Percentiles rank a stretch among this genome's conserved stretches.
Conservation (phyloP, 2,113 vertebrate species). For the Paramormyrops kingsleyae region DNA sequence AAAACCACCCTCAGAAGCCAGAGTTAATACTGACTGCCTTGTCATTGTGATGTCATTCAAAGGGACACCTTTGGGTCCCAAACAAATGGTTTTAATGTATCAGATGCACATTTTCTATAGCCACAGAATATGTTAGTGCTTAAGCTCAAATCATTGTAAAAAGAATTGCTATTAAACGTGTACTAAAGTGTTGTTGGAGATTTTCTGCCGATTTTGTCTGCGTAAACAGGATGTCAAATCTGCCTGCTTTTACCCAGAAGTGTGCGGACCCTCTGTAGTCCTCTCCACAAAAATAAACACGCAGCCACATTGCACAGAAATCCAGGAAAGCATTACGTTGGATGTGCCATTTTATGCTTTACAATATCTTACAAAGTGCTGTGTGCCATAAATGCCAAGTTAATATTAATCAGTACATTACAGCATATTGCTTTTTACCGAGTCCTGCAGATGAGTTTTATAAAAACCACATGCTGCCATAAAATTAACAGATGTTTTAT, state of each 20-base stretch:
- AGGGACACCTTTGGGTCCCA: not conserved
- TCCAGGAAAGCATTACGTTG: not conserved
- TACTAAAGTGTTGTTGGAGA: not conserved
- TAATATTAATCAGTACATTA: not conserved
- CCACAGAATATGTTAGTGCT: not conserved
- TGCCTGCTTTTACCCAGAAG: not conserved
- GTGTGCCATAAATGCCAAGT: not conserved
- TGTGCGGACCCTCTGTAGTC: not conserved
- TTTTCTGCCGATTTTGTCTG: not conserved
- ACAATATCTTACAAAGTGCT: not conserved
- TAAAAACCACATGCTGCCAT: not conserved
- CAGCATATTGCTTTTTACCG: not conserved
- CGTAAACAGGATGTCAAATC: not conserved
- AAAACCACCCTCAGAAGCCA: not conserved
- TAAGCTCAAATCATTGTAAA: not conserved
- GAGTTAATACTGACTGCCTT: not conserved
- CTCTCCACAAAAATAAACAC: not conserved
- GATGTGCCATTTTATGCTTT: not conserved
- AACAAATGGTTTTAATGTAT: not conserved
- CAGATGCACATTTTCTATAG: not conserved
- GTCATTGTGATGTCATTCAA: not conserved
- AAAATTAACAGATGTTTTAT: not conserved
- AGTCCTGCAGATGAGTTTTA: not conserved
- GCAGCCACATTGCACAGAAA: not conserved
- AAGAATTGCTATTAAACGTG: not conserved